Evolutionary conservation across 92 coral and sea anemone genomes (phyloP).

Genomic region (Zoanthus gigantus): DNA sequence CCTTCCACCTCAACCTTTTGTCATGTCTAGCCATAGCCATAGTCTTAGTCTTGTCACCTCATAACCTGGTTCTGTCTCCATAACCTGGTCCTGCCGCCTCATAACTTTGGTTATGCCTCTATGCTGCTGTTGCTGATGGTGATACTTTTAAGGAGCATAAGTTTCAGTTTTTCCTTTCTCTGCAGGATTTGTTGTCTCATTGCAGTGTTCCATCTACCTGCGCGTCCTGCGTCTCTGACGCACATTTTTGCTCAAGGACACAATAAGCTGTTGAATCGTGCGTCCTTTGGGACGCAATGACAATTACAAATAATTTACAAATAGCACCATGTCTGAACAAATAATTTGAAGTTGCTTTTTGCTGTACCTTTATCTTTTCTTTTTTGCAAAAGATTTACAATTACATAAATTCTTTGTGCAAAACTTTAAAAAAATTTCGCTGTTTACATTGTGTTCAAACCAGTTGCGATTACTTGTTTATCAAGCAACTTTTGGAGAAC

Average conservation of each 20-base stretch:
- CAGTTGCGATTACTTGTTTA: constrained; percentile 13
- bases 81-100: no score
- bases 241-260: not conserved
- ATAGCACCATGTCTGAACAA: constrained; percentile 12
- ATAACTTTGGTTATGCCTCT: no score
- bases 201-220: not conserved
- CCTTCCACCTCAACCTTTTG: no score
- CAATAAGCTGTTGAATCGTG: not conserved
- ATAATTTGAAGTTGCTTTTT: not conserved
- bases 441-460: constrained; percentile 7
- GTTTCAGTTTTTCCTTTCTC: no score
- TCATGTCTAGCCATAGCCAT: no score
- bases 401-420: constrained; percentile 3
- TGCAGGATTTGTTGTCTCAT: no score
- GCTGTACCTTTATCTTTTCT: constrained; percentile 8
- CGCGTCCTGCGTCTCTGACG: no score
- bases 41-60: no score
- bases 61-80: no score
- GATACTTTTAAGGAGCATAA: no score
- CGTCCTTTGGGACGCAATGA: not conserved
- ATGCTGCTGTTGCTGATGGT: no score
- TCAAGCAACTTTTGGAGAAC: not conserved
- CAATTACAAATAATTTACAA: not conserved
- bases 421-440: not conserved
- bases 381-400: constrained; percentile 15